These are phyloP conservation scores for Protophormia terraenovae DNA, from an alignment of 2,888 invertebrate genomes.

Conservation along the genomic window DNA sequence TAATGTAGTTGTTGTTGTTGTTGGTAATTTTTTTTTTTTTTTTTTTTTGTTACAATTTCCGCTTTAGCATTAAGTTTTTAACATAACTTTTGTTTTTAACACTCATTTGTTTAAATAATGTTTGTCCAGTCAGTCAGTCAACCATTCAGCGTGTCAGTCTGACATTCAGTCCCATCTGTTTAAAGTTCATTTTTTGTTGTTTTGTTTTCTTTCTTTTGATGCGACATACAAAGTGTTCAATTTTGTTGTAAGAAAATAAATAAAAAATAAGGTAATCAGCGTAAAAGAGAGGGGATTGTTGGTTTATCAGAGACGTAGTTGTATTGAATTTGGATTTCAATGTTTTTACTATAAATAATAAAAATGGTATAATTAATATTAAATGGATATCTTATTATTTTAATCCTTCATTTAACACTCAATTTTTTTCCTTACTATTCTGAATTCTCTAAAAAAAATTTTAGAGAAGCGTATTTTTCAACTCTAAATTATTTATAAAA, in stretches of 20 bases:
- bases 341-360: too few relatives aligned
- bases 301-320: neutral
- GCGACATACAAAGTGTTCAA: neutral
- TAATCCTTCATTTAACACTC: neutral
- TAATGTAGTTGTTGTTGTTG: neutral
- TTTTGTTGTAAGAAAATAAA: neutral
- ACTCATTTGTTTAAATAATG: conserved; percentile 60
- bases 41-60: conserved; percentile 58
- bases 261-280: neutral
- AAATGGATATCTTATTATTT: too few relatives aligned
- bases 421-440: neutral
- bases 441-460: too few relatives aligned
- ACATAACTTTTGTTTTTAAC: conserved; percentile 52
- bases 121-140: conserved; percentile 12
- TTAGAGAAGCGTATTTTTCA: too few relatives aligned
- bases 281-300: neutral
- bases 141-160: conserved; percentile 22
- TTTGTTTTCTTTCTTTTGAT: neutral
- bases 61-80: conserved; percentile 51
- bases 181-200: neutral
- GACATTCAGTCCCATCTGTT: conserved; percentile 29
- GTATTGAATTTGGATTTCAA: neutral
- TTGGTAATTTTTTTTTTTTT: conserved; percentile 21
- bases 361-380: too few relatives aligned
- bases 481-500: too few relatives aligned